Evolutionary conservation across 2,113 vertebrate genomes (phyloP).

Genomic region (Setophaga kirtlandii): DNA sequence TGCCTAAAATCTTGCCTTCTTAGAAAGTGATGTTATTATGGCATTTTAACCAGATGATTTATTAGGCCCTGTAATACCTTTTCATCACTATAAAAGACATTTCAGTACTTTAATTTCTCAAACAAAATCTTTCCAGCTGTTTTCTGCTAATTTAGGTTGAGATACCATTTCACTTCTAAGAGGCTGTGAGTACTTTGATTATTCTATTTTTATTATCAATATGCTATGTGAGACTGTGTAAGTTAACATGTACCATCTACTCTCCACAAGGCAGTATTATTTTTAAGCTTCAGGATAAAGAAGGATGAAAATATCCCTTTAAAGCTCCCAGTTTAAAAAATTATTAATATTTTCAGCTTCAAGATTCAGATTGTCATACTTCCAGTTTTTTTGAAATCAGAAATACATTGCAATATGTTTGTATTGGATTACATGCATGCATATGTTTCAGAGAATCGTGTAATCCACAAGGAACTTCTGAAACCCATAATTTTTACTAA

Average conservation of each 20-base stretch:
- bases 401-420: not conserved
- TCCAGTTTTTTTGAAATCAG: not conserved
- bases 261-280: not conserved
- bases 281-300: not conserved
- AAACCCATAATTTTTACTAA: not conserved
- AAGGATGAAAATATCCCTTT: not conserved
- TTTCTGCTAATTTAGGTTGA: not conserved
- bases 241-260: not conserved
- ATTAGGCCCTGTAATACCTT: not conserved
- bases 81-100: not conserved
- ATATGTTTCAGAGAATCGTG: not conserved
- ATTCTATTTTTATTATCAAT: not conserved
- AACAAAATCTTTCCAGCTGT: not conserved
- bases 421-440: not conserved
- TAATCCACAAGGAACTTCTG: not conserved
- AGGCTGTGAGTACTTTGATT: not conserved
- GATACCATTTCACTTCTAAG: not conserved
- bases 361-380: not conserved
- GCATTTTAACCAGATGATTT: not conserved
- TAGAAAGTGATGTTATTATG: not conserved
- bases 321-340: not conserved
- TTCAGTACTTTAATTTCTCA: not conserved
- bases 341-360: not conserved
- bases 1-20: not conserved
- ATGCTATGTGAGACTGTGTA: not conserved